Evolutionary conservation across 2,888 invertebrate genomes (phyloP).

Genomic region (Malthinus flaveolus): DNA sequence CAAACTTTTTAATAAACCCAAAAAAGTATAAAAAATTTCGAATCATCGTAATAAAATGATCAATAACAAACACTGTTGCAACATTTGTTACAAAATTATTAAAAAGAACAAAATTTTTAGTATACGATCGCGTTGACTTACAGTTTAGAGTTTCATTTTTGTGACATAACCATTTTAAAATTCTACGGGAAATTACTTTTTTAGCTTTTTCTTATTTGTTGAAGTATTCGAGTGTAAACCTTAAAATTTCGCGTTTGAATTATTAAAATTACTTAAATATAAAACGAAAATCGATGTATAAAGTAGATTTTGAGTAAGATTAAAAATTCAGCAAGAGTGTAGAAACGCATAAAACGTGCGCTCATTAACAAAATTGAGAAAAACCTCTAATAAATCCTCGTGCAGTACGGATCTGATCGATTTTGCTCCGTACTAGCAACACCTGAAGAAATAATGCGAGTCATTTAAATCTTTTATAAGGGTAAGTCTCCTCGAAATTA

Average conservation of each 20-base stretch:
- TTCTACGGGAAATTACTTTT: too few relatives aligned
- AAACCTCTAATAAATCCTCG: conserved; percentile 25
- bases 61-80: too few relatives aligned
- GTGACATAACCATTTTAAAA: too few relatives aligned
- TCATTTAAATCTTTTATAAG: not conserved
- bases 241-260: not conserved
- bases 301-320: conserved; percentile 2
- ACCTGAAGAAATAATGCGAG: not conserved
- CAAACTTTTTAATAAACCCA: too few relatives aligned
- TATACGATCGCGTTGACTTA: too few relatives aligned
- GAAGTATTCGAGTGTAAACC: too few relatives aligned
- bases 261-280: not conserved
- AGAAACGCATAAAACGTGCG: conserved; percentile 22
- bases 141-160: too few relatives aligned
- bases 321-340: conserved; percentile 22
- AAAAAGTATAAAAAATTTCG: too few relatives aligned
- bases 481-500: not conserved
- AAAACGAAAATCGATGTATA: not conserved
- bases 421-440: conserved; percentile 12
- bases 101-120: too few relatives aligned
- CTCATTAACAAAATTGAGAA: conserved; percentile 24
- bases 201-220: too few relatives aligned
- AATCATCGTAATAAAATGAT: too few relatives aligned
- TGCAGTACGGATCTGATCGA: conserved; percentile 25
- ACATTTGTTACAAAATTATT: too few relatives aligned